Evolutionary conservation across 2,113 vertebrate species (phyloP), one percentile per base, ranked within the genome.

Genomic region (Sinocyclocheilus rhinocerous): DNA sequence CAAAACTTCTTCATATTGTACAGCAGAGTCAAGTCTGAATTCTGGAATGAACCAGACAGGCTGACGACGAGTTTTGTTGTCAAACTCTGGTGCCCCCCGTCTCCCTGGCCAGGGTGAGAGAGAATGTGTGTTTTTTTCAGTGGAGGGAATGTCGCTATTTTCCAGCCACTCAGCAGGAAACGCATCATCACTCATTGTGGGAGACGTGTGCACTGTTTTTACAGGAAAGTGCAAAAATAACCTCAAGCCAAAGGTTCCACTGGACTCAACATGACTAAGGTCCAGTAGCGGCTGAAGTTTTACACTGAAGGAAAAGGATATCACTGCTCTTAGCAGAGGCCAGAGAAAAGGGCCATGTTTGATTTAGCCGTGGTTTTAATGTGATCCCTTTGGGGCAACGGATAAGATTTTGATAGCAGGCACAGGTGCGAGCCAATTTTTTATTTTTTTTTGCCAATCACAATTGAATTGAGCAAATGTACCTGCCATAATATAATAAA

Each of bases 191-290:
- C 94, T 97, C 95, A 97, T 97, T 97, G 97, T 97, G 95, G 96
- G 95, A 95, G 95, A 90, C 91, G 91, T 92, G 61, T 85, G 91
- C 89, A 13, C 90, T 95, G 94, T 96, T 96, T 97, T 96, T 95
- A 98, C 96, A 97, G 97, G 97, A 98, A 99, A 97, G 95, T 94
- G 94, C 95, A 97, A 98, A 98, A 98, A 99, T 98, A 97, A 97
- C 97, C 94, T 94, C 93, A 69, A 93, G 90, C 88, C 76, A 50
- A 92, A 48, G 82, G 92, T 91, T 95, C 92, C 90, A 42, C 88
- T 87, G 81, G 87, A 89, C 82, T 70, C 48, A 36, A 33, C 73
- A 36, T 48, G 39, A 84, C 81, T 76, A 84, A 84, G 59, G 50
- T n/a, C n/a, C 11, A 69, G 63, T 42, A 78, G 24, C 65, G 24